Evolutionary conservation across 2,113 vertebrate species (phyloP), one percentile per base, ranked within the genome.

Genomic region (Otocyon megalotis): DNA sequence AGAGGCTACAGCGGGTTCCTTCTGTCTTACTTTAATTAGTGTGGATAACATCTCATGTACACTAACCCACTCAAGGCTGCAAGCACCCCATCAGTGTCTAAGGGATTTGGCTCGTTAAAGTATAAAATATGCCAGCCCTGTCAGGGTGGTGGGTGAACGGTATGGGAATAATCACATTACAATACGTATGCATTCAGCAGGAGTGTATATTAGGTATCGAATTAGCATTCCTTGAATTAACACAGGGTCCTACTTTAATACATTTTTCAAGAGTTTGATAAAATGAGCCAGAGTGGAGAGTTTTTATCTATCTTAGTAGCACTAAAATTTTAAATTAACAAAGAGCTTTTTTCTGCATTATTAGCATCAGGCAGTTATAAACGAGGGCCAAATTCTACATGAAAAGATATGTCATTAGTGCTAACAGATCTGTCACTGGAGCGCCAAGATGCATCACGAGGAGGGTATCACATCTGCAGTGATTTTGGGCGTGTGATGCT

Each of bases 391-490:
- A 3, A 20, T 16, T 43, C 50, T 90, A 32, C 81, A 62, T 3
- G 95, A 80, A 88, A 90, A 74, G 26, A 72, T 1, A 1, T 43
- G 56, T 54, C 32, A 7, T 35, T 1, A 26, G 24, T 1, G 22
- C 43, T 82, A n/a, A 69, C 56, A 88, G 22, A 1, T 13, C 80
- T 81, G 93, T 90, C 53, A 71, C 50, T 5, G 35, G 71, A 30
- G 43, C 0, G 58, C 53, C 1, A 2, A 53, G 32, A 89, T 0
- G 15, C 37, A 0, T n/a, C 17, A 3, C 1, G 0, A 13, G 26
- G 32, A 30, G 19, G 32, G 5, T 12, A 37, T 11, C 1, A 5
- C 20, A 2, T 30, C 50, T 16, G 13, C 37, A 2, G 50, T 5
- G 60, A 65, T 5, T 30, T 0, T 0, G 54, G 69, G 37, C 1